Evolutionary conservation across 92 coral and sea anemone genomes (phyloP), one percentile per base, ranked within the genome.

Genomic region (Porites cylindrica): DNA sequence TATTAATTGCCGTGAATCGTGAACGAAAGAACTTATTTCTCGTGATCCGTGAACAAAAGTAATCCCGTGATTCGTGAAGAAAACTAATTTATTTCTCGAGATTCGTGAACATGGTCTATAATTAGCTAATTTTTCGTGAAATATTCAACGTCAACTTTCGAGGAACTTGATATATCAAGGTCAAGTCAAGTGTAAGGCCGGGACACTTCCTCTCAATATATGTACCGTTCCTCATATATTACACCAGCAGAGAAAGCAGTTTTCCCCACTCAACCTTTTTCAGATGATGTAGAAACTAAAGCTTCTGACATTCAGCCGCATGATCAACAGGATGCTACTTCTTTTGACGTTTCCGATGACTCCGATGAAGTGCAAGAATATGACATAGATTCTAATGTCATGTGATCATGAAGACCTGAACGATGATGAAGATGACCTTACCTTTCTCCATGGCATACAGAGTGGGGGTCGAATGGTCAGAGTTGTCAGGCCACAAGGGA

Each of bases 301-400:
- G 86, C 78, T 71, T 82, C 78, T 82, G 86, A 82, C 79, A 70
- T 71, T 82, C 86, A 67, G 63, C 85, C 43, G 85, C 85, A 66
- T 81, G 85, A 81, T 81, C 85, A 81, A 81, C 76, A 65, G 68
- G 58, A 58, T 67, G 78, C 32, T 63, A 73, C 73, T 79, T 79
- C 84, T 79, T 65, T 73, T 47, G 70, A 78, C 82, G 71, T 29
- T 81, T 81, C 85, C 74, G 76, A 81, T 81, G 47, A 81, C 76
- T 82, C 70, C 24, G 72, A 73, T 43, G 24, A 72, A 72, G 71
- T 47, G 87, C 87, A 81, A 67, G 85, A 81, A 63, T 80, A 80
- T 63, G 74, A 80, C 47, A 38, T 61, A 24, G 84, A 80, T 70
- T 82, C 69, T 70, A 64, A 72, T 72, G 79, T 77, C 76, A 52